These are phyloP conservation scores for Ceriagrion tenellum DNA, from an alignment of 2,888 invertebrate genomes.

Conservation along the genomic window DNA sequence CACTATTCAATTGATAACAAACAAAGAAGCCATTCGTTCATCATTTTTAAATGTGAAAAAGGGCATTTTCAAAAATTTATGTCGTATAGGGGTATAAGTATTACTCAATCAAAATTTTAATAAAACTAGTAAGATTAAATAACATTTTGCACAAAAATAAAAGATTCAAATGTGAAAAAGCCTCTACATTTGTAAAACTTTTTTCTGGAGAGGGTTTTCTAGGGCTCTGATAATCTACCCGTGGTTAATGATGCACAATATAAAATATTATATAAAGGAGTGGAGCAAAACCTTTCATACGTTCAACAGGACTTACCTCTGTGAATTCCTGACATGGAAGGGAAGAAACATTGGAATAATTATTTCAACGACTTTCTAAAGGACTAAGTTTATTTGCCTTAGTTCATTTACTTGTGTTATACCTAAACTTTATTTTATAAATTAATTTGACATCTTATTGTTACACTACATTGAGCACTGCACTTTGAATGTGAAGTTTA, in stretches of 20 bases:
- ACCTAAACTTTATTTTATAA: too few species aligned
- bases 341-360: constrained; percentile 35
- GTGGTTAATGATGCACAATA: background rate
- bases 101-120: too few species aligned
- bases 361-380: background rate
- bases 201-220: background rate
- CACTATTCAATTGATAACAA: background rate
- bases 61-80: background rate
- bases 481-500: too few species aligned
- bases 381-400: constrained; percentile 1
- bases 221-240: background rate
- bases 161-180: background rate
- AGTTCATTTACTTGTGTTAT: background rate
- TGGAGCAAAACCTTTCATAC: constrained; percentile 23
- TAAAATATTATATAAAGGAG: background rate
- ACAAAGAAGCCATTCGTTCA: background rate
- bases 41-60: background rate
- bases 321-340: constrained; percentile 60
- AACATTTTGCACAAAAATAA: background rate
- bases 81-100: too few species aligned
- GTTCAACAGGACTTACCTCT: constrained; percentile 46
- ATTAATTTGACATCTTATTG: background rate
- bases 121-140: background rate
- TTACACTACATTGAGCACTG: background rate
- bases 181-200: background rate